These are phyloP conservation scores for Eidolon helvum DNA, from an alignment of 2,113 vertebrate genomes.

Conservation along the genomic window DNA sequence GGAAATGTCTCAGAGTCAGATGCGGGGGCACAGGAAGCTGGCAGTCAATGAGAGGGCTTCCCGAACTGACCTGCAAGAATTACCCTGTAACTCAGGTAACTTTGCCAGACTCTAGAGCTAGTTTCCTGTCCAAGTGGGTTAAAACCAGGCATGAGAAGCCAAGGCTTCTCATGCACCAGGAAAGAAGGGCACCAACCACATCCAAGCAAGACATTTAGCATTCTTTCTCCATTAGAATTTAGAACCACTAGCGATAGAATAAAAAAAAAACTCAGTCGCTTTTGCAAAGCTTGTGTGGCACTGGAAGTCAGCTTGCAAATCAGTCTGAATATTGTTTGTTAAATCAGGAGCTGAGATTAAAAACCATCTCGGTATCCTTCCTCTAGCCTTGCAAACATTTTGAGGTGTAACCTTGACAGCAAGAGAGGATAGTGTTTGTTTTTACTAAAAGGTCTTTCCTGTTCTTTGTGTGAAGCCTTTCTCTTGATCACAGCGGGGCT, in stretches of 20 bases:
- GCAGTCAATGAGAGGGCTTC: neutral
- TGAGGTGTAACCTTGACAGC: slow-evolving; percentile 39
- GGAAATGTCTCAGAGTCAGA: neutral
- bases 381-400: slow-evolving; percentile 5
- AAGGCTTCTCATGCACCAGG: neutral
- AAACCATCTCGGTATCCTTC: slow-evolving; percentile 57
- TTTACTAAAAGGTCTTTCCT: slow-evolving; percentile 75
- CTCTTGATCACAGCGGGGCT: slow-evolving; percentile 72
- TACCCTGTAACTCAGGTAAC: neutral
- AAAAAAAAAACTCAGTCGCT: neutral
- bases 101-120: neutral
- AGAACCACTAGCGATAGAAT: neutral
- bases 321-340: slow-evolving; percentile 8
- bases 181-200: neutral
- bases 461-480: slow-evolving; percentile 60
- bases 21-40: neutral
- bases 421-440: slow-evolving; percentile 66
- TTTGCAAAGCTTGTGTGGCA: neutral
- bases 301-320: neutral
- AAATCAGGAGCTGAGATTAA: slow-evolving; percentile 11
- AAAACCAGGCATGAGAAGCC: neutral
- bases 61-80: neutral
- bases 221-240: neutral
- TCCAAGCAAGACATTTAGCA: neutral
- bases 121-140: neutral